These are phyloP conservation scores for Actinia tenebrosa DNA, from an alignment of 64 coral and sea anemone genomes.

Conservation along the genomic window DNA sequence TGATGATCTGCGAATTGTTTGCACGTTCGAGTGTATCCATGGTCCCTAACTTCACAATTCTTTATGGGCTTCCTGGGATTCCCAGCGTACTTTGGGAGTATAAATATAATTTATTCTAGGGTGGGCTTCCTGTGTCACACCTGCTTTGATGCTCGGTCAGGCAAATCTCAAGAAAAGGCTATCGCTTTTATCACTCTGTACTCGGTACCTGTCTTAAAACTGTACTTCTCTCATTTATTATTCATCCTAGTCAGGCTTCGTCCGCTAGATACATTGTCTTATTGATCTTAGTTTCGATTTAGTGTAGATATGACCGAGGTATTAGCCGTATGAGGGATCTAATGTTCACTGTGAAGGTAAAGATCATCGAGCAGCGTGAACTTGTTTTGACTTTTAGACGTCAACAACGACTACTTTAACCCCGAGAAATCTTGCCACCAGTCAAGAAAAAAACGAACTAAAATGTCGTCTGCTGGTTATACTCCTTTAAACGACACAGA, in stretches of 20 bases:
- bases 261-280: neutral
- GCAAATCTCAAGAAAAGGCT: neutral
- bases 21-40: too few species aligned
- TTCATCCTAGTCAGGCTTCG: neutral
- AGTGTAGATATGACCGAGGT: neutral
- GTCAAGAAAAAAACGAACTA: neutral
- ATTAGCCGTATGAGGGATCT: neutral
- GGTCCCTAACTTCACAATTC: too few species aligned
- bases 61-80: too few species aligned
- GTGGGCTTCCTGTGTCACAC: conserved; percentile 17
- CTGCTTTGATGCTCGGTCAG: neutral
- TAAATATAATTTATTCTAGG: neutral
- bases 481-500: conserved; percentile 58
- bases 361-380: neutral
- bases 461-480: conserved; percentile 54
- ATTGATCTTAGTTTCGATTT: neutral
- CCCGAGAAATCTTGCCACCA: conserved; percentile 4
- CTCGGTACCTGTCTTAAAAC: neutral
- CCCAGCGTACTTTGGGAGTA: neutral
- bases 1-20: too few species aligned
- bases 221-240: conserved; percentile 20
- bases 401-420: neutral
- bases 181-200: neutral
- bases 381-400: conserved; percentile 19
- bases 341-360: neutral